Percentiles rank a stretch among this genome's conserved stretches.
Evolutionary conservation across 2,888 invertebrate species (phyloP).

Genomic region (Machimus atricapillus): DNA sequence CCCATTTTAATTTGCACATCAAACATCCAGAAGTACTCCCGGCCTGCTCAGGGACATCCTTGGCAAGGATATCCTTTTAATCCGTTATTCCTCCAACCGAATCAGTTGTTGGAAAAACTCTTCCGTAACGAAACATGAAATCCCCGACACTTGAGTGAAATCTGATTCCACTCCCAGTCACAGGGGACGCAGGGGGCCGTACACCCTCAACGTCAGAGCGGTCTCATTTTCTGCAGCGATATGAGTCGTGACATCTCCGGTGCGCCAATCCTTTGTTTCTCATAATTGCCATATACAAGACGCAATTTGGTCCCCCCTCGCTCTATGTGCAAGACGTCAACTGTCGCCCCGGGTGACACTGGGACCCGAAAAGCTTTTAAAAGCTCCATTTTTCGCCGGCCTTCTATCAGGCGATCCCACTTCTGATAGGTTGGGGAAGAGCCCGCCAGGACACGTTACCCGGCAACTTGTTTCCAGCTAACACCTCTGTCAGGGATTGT

Average conservation of each 20-base stretch:
- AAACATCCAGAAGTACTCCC: slow-evolving; percentile 34
- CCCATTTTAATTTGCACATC: slow-evolving; percentile 46
- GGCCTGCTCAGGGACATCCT: slow-evolving; percentile 30
- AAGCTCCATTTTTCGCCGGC: slow-evolving; percentile 19
- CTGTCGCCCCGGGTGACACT: slow-evolving; percentile 33
- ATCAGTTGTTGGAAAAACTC: slow-evolving; percentile 42
- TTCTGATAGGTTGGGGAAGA: neutral
- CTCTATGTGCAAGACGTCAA: slow-evolving; percentile 26
- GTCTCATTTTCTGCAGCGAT: slow-evolving; percentile 18
- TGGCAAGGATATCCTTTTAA: slow-evolving; percentile 44
- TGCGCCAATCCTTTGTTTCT: slow-evolving; percentile 1
- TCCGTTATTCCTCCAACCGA: slow-evolving; percentile 37
- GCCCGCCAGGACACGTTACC: neutral
- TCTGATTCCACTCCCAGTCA: neutral
- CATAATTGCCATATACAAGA: slow-evolving; percentile 20
- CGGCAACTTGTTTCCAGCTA: neutral
- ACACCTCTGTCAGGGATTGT: slow-evolving; percentile 17
- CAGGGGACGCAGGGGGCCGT: neutral
- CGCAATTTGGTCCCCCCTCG: neutral
- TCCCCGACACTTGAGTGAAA: slow-evolving; percentile 36
- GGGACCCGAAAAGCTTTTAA: slow-evolving; percentile 38
- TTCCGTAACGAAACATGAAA: slow-evolving; percentile 39
- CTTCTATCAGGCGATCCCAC: neutral
- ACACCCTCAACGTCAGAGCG: neutral
- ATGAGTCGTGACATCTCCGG: slow-evolving; percentile 7